Base-by-base conservation (phyloP, 2,888 invertebrate genomes). In the Drosophila mayaguana region DNA sequence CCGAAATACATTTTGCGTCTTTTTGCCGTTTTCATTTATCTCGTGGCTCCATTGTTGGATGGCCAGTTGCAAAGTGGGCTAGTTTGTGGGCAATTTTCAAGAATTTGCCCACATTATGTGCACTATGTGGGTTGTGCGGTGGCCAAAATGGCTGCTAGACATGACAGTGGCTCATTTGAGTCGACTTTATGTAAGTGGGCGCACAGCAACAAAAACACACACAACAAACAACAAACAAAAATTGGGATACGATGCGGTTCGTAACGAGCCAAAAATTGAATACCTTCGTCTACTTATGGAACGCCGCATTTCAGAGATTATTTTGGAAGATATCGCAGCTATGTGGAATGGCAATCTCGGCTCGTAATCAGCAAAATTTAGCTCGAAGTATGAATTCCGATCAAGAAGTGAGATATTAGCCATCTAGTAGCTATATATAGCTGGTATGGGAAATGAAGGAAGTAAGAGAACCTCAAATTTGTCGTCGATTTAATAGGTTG, bases 81-180 rank as follows among this genome's bases (percentile, higher is more conserved):
- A 84, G 82, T 82, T 83, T 80, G 84, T 80, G 87, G 87, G 70
- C 82, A 83, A 84, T 84, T 80, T 66, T 65, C 55, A 81, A 87
- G 87, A 83, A 83, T 83, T 87, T 75, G 84, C 78, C 65, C 72
- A 81, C 69, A 67, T 83, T 74, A 71, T 32, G 51, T n/a, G 34
- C 38, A 50, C 55, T 57, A 68, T 79, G 66, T 57, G 76, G 65
- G 46, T 28, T 64, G 63, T 70, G 69, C 55, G 70, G 64, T 56
- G 53, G 45, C 54, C 36, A 57, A 71, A 81, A 87, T 83, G 78
- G 75, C 73, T 42, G 55, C 78, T 82, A 87, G 65, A 83, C 83
- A 83, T 84, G 83, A 65, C 69, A 84, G 72, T 78, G 80, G 65
- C 80, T 82, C 83, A 80, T 83, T 83, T 87, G 83, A 50, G 65